Evolutionary conservation across 2,797 vertebrate species (phyloP), one percentile per base, ranked within the genome.

Genomic region (Eulemur coronatus): DNA sequence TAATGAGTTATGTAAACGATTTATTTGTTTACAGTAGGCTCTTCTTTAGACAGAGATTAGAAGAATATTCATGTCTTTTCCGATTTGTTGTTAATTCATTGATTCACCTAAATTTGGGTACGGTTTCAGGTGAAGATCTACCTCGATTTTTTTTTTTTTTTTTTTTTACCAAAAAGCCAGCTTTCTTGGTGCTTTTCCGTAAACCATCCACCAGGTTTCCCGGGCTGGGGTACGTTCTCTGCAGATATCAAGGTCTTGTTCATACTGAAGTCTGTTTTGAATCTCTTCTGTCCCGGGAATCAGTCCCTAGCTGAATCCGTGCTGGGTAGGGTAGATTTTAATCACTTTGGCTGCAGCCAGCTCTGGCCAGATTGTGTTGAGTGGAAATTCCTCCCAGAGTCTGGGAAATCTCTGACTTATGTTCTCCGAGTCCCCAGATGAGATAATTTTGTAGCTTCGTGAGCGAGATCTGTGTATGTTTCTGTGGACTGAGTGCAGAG

Each of bases 401-500:
- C 63, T 43, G 73, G 43, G 33, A 73, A 30, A 10, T 50, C 13
- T 5, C 72, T n/a, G 13, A 6, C 67, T 70, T 46, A 28, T 17
- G 24, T 1, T 46, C 52, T 38, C 52, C 22, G 6, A 0, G 67
- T 46, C 75, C 85, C 11, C 2, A 18, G 65, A 50, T 41, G 15
- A 12, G 50, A 18, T 75, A 15, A n/a, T 12, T 43, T 38, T 11
- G 33, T 46, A 59, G 72, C 55, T 46, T 38, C 9, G 2, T 2
- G 41, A 17, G 18, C 35, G 35, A 55, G 75, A 63, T 22, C 55
- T 15, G 0, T 2, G n/a, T 1, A 12, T 33, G 5, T 57, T 73
- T 28, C n/a, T 2, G 1, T 0, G n/a, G 80, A 26, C 7, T 0
- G 55, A 28, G 11, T 22, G 57, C 17, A 11, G 26, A 5, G 35